phyloP scores from a whole-genome alignment of 2,113 vertebrate species.

The Tyto alba region DNA sequence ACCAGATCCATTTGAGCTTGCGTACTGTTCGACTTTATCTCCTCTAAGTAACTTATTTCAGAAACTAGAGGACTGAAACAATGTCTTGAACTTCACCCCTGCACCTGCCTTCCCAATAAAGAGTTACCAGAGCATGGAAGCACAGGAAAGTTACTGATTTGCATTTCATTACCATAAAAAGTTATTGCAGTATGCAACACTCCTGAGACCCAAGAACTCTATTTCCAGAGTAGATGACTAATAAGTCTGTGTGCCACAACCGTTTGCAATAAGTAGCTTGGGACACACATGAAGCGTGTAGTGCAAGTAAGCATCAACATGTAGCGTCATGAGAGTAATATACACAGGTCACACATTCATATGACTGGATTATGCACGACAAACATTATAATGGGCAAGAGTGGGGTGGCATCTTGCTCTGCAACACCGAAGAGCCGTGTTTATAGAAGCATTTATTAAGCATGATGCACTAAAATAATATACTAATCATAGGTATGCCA shows the following conservation, averaged over 20 bases:
- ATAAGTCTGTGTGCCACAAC: not conserved
- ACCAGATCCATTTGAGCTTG: too few species aligned
- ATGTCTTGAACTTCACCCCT: not conserved
- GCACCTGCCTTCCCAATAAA: not conserved
- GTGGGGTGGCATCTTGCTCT: not conserved
- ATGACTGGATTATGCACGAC: not conserved
- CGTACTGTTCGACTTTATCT: not conserved
- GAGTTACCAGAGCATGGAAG: not conserved
- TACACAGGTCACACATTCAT: not conserved
- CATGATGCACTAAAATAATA: not conserved
- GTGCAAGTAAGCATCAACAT: not conserved
- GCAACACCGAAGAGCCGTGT: not conserved
- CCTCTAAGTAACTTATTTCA: not conserved
- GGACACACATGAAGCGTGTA: not conserved
- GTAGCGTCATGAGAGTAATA: accelerated
- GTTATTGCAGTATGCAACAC: not conserved
- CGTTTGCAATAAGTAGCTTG: not conserved
- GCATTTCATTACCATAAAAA: not conserved
- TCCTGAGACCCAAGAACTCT: not conserved
- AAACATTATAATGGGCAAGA: not conserved
- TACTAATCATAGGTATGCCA: not conserved
- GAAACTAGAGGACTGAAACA: not conserved
- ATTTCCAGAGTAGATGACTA: not conserved
- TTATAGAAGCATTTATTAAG: not conserved
- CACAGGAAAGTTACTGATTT: not conserved